Evolutionary conservation across 1,140 invertebrate species (phyloP).

Genomic region (Drosophila bocki): DNA sequence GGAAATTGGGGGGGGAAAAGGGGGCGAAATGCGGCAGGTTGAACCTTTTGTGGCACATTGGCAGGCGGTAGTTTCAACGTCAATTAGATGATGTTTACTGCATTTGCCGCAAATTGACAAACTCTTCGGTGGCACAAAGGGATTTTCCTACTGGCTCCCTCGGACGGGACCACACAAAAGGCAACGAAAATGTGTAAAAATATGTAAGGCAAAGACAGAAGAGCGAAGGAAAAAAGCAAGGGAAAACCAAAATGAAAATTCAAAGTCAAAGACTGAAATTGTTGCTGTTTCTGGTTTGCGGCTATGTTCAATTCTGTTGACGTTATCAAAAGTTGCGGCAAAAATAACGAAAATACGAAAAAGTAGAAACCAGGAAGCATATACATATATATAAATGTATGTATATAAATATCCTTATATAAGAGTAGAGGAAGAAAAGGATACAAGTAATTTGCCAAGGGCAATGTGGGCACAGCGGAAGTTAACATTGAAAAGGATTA

Average conservation of each 20-base stretch:
- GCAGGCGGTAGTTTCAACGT: slow-evolving; percentile 69
- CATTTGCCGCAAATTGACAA: slow-evolving; percentile 80
- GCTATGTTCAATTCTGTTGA: slow-evolving; percentile 76
- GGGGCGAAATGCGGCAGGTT: background rate
- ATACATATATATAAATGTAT: slow-evolving; percentile 16
- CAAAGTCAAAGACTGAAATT: slow-evolving; percentile 56
- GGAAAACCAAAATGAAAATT: slow-evolving; percentile 63
- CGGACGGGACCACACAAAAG: slow-evolving; percentile 12
- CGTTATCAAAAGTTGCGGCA: slow-evolving; percentile 79
- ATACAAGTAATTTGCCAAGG: slow-evolving; percentile 78
- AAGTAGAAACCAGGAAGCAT: slow-evolving; percentile 9
- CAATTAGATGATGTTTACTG: slow-evolving; percentile 81
- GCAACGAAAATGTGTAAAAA: slow-evolving; percentile 43
- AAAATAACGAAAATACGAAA: slow-evolving; percentile 31
- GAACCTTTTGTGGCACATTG: slow-evolving; percentile 37
- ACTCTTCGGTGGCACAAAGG: slow-evolving; percentile 59
- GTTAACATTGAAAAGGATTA: slow-evolving; percentile 83
- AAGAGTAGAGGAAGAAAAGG: slow-evolving; percentile 59
- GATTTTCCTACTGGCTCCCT: slow-evolving; percentile 15
- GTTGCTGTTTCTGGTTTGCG: slow-evolving; percentile 66
- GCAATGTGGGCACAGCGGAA: slow-evolving; percentile 70
- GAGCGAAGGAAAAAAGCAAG: background rate
- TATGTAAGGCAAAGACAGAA: slow-evolving; percentile 42
- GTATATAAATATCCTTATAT: slow-evolving; percentile 6
- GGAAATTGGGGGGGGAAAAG: background rate